These are phyloP conservation scores for Patella vulgata DNA, from an alignment of 1,140 invertebrate genomes.

Conservation along the genomic window DNA sequence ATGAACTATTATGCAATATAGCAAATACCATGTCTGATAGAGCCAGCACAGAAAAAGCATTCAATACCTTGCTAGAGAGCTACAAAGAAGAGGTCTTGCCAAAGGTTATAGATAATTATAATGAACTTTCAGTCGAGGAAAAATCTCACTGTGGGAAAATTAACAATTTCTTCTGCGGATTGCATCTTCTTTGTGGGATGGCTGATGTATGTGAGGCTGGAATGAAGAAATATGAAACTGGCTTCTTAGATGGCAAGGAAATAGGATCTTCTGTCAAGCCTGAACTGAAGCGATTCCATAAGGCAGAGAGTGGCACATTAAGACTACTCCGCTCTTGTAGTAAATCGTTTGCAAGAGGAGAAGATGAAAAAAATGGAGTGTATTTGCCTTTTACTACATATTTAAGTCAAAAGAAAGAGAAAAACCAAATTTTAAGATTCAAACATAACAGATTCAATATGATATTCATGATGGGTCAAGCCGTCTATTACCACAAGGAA, in stretches of 20 bases:
- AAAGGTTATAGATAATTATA: background rate
- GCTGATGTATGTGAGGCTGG: constrained; percentile 1
- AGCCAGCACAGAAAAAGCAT: background rate
- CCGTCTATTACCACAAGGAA: constrained; percentile 6
- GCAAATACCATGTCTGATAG: background rate
- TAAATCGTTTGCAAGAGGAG: constrained; percentile 13
- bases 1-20: background rate
- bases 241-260: background rate
- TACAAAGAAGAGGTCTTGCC: background rate
- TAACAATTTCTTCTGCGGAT: constrained; percentile 17
- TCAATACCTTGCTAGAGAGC: background rate
- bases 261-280: background rate
- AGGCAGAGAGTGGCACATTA: constrained; percentile 4
- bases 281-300: too few species aligned
- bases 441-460: constrained; percentile 11
- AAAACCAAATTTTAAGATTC: background rate
- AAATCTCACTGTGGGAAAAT: background rate
- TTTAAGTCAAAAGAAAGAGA: background rate
- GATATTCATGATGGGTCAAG: constrained; percentile 5
- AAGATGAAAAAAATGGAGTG: too few species aligned
- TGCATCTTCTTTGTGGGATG: constrained; percentile 8
- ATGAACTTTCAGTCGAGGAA: background rate
- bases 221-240: background rate
- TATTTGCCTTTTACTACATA: too few species aligned
- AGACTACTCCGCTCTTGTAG: background rate